Base-by-base conservation (phyloP, 2,113 vertebrate species). In the Perca flavescens region DNA sequence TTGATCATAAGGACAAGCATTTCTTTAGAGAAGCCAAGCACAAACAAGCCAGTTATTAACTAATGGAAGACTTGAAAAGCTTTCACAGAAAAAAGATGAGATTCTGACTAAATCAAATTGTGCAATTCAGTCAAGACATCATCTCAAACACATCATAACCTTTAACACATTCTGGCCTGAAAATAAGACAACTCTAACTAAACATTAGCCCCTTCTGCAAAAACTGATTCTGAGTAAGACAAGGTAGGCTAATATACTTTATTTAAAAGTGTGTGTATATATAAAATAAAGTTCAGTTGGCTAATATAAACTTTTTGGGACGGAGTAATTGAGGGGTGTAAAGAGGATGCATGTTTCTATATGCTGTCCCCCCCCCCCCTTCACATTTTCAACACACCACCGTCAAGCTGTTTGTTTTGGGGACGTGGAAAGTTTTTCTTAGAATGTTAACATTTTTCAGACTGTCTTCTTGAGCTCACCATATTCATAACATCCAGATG, bases 401-500 rank as follows among this genome's bases (percentile, higher is more conserved):
- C 50, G 58, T 62, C 60, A 71, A 13, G 40, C 46, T 7, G 46
- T 47, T 52, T 10, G 53, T 53, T 66, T 66, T 78, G 1, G 19
- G 34, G 17, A 3, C 2, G 4, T 46, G 43, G 64, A 68, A 31
- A 17, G 50, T 57, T 47, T 43, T 47, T 66, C 28, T 49, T 34
- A 3, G 36, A 31, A 36, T 34, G 4, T 34, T n/a, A n/a, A 54
- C 11, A 14, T 36, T 47, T 43, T 47, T 62, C 61, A 74, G 16
- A 11, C 53, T 22, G 46, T 22, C 31, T 40, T 77, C 19, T 61
- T 13, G 40, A 54, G 17, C 46, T 73, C 58, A 14, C 22, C 19
- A 15, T 36, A 62, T 53, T 53, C 13, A 58, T 34, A 56, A 57
- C 47, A 15, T n/a, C 61, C n/a, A 72, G 78, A 86, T 81, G 74